Evolutionary conservation across 2,888 invertebrate species (phyloP).

Genomic region (Epicampocera succincta): DNA sequence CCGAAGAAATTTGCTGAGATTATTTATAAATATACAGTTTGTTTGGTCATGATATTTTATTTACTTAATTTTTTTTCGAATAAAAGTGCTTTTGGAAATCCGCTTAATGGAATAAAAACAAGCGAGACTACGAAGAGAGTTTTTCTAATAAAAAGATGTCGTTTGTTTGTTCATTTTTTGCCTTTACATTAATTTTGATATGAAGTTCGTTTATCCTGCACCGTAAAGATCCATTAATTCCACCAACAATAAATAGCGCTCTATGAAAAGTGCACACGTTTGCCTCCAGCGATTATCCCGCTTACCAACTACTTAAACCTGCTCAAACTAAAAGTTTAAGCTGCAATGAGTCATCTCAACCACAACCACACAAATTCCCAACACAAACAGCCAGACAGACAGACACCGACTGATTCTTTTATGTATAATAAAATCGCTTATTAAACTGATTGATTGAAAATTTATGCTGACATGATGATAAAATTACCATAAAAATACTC

Average conservation of each 20-base stretch:
- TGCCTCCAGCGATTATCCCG: constrained; percentile 1
- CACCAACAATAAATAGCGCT: too few species aligned
- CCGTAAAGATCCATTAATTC: background rate
- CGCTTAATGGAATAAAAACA: too few species aligned
- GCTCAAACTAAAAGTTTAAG: constrained; percentile 33
- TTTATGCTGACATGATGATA: constrained; percentile 68
- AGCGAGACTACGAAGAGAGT: too few species aligned
- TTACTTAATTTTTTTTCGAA: too few species aligned
- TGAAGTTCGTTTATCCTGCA: background rate
- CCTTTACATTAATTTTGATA: background rate
- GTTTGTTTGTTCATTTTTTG: too few species aligned
- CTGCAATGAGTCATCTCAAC: background rate
- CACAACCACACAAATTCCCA: too few species aligned
- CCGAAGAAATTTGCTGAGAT: too few species aligned
- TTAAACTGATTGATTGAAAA: constrained; percentile 70
- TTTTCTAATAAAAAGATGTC: too few species aligned
- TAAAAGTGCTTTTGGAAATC: too few species aligned
- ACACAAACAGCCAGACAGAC: background rate
- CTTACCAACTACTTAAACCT: constrained; percentile 40
- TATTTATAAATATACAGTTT: too few species aligned
- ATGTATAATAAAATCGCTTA: constrained; percentile 30
- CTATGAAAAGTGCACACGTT: background rate
- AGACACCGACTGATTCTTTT: background rate
- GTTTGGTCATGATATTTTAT: too few species aligned
- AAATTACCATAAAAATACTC: constrained; percentile 63